A percentile compares a stretch with the other conserved stretches of the same genome.
Conservation (phyloP, 2,797 vertebrate species). For the Periparus ater region DNA sequence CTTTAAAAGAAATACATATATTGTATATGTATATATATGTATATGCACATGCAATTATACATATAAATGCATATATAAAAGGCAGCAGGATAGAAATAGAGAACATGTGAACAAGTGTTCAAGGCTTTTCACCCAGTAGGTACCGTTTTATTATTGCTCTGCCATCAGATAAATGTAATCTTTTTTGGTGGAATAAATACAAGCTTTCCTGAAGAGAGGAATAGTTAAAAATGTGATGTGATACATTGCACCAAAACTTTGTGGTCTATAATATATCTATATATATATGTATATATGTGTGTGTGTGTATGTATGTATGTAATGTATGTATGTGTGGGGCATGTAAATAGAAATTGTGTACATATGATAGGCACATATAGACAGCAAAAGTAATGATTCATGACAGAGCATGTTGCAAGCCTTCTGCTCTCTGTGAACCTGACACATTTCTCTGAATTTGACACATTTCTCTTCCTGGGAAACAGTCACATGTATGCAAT, state of each 20-base stretch:
- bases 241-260: not conserved
- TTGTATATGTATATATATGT: not conserved
- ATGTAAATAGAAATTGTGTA: not conserved
- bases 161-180: not conserved
- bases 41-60: not conserved
- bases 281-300: too few species aligned
- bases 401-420: not conserved
- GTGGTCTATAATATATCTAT: not conserved
- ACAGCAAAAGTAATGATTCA: not conserved
- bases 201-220: not conserved
- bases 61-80: not conserved
- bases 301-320: too few species aligned
- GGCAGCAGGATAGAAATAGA: not conserved
- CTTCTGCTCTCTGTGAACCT: not conserved
- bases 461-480: not conserved
- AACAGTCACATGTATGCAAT: not conserved
- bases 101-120: accelerated
- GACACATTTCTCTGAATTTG: not conserved
- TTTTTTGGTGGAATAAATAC: not conserved
- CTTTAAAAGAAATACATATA: not conserved
- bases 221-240: not conserved
- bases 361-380: not conserved
- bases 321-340: too few species aligned
- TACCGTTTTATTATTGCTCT: not conserved
- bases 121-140: not conserved